These are phyloP conservation scores for Grus americana DNA, from an alignment of 2,113 vertebrate genomes.

Conservation along the genomic window DNA sequence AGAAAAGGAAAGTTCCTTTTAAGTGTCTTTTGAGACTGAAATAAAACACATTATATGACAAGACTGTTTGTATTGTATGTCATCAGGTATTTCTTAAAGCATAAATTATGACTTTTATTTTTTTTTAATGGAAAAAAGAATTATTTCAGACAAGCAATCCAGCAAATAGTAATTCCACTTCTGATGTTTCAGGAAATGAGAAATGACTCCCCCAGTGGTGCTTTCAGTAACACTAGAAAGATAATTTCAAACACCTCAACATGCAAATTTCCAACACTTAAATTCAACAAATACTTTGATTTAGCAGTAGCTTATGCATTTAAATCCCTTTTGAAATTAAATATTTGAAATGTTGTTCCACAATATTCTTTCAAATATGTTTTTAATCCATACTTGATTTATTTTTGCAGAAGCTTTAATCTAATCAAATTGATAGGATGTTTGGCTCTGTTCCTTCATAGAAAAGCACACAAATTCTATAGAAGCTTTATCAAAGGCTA, in stretches of 20 bases:
- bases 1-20: slow-evolving; percentile 38
- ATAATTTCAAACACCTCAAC: slow-evolving; percentile 33
- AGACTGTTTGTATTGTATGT: slow-evolving; percentile 42
- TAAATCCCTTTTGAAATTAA: slow-evolving; percentile 31
- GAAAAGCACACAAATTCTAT: not conserved
- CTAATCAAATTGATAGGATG: not conserved
- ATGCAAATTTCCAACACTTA: slow-evolving; percentile 33
- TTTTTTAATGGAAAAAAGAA: not conserved
- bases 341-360: not conserved
- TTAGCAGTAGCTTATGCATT: not conserved
- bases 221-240: slow-evolving; percentile 25
- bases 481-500: not conserved
- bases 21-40: slow-evolving; percentile 51
- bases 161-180: slow-evolving; percentile 34
- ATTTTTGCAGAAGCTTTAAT: not conserved
- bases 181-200: slow-evolving; percentile 52
- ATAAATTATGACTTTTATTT: slow-evolving; percentile 41
- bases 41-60: slow-evolving; percentile 56
- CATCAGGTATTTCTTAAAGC: slow-evolving; percentile 55
- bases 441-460: not conserved
- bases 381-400: slow-evolving; percentile 13
- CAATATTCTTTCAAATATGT: not conserved
- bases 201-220: not conserved
- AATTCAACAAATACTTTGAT: slow-evolving; percentile 32
- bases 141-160: slow-evolving; percentile 35